Evolutionary conservation across 2,797 vertebrate species (phyloP).

Genomic region (Phoxinus dragarum): DNA sequence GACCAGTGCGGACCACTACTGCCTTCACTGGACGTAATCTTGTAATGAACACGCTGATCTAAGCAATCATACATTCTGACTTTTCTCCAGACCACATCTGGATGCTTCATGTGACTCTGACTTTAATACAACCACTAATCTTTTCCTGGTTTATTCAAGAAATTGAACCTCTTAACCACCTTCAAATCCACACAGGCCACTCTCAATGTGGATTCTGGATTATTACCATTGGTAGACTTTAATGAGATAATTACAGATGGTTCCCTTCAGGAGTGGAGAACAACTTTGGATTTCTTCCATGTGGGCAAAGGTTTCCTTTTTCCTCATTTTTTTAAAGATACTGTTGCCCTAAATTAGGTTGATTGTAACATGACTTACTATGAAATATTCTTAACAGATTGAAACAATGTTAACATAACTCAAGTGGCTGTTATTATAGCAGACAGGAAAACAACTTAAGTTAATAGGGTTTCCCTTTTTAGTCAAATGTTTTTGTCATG

Average conservation of each 20-base stretch:
- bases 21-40: not conserved
- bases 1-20: not conserved
- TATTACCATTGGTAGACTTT: not conserved
- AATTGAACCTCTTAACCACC: not conserved
- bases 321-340: not conserved
- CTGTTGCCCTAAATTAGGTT: not conserved
- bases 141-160: not conserved
- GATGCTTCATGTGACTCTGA: not conserved
- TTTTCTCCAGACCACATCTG: not conserved
- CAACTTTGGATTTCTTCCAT: conserved; percentile 12
- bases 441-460: conserved; percentile 46
- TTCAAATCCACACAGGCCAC: not conserved
- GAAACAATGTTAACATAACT: not conserved
- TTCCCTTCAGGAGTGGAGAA: not conserved
- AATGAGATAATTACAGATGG: not conserved
- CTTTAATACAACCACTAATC: conserved; percentile 14
- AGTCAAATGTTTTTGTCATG: conserved; percentile 36
- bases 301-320: conserved; percentile 1
- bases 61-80: not conserved
- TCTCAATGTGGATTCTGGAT: not conserved
- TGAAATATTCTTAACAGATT: not conserved
- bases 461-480: conserved; percentile 33
- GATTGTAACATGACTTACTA: not conserved
- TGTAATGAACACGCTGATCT: not conserved
- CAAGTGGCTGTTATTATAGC: conserved; percentile 24